A percentile compares a stretch with the other conserved stretches of the same genome.
phyloP scores from a whole-genome alignment of 2,888 invertebrate species.

The Agrypnus murinus region DNA sequence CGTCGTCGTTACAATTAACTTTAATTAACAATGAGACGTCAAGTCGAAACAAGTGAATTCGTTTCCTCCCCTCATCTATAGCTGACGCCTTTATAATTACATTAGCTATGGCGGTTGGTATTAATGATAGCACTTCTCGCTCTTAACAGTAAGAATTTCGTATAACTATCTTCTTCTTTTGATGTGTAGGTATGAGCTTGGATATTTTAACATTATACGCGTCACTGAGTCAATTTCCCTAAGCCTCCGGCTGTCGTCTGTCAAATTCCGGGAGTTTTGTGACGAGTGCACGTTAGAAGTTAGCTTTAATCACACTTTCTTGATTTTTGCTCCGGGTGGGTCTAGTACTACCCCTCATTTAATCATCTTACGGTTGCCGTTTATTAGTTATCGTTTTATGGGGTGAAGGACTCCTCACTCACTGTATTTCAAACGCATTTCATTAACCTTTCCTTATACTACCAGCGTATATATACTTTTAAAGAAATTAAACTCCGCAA shows the following conservation, averaged over 20 bases:
- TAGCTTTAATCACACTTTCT: constrained; percentile 59
- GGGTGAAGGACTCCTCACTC: no score
- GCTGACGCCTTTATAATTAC: constrained; percentile 53
- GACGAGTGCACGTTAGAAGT: constrained; percentile 53
- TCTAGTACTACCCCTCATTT: constrained; percentile 52
- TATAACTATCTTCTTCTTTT: constrained; percentile 48
- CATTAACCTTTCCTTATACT: constrained; percentile 16
- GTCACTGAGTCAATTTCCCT: constrained; percentile 65
- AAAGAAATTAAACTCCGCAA: constrained; percentile 17
- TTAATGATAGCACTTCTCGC: constrained; percentile 52
- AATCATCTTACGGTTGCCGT: constrained; percentile 47
- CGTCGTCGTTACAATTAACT: constrained; percentile 62
- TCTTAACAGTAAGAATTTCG: constrained; percentile 21
- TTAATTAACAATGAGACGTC: constrained; percentile 62
- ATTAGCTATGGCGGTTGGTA: constrained; percentile 54
- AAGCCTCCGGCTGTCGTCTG: constrained; percentile 61
- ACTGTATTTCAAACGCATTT: constrained; percentile 36
- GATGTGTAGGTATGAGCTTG: constrained; percentile 50
- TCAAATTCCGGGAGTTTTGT: constrained; percentile 59
- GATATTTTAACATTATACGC: constrained; percentile 64
- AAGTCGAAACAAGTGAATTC: constrained; percentile 59
- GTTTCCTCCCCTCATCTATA: constrained; percentile 52
- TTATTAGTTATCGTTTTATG: constrained; percentile 41
- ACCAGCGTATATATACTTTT: not conserved
- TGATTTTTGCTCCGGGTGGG: constrained; percentile 53